Percentiles rank a stretch among this genome's conserved stretches.
Evolutionary conservation across 1,140 invertebrate genomes (phyloP).

Genomic region (Melanaphis sacchari): DNA sequence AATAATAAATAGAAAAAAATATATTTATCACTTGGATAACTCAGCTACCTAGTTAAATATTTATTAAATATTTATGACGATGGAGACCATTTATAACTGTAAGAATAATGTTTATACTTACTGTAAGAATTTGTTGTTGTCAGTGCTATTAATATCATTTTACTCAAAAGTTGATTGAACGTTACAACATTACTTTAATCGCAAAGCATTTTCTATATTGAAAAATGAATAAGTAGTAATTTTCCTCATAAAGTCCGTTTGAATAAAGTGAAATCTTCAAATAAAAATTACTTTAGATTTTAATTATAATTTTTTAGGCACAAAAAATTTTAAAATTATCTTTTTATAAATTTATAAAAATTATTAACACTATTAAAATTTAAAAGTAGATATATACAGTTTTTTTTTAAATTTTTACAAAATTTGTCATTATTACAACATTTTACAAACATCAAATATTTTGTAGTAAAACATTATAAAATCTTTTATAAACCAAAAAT

Average conservation of each 20-base stretch:
- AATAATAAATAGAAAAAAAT: neutral
- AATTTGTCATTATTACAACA: too few species aligned
- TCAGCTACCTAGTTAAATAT: neutral
- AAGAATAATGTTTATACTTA: neutral
- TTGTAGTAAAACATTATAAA: too few species aligned
- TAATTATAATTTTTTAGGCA: neutral
- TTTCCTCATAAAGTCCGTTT: neutral
- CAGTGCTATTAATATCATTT: neutral
- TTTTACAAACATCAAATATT: too few species aligned
- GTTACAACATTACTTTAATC: neutral
- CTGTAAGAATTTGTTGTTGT: neutral
- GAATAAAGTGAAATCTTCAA: neutral
- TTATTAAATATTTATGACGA: neutral
- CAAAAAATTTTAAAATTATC: too few species aligned
- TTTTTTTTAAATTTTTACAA: too few species aligned
- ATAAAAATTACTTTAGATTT: neutral
- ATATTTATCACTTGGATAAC: neutral
- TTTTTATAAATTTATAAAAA: too few species aligned
- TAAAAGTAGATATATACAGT: too few species aligned
- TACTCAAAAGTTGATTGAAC: neutral
- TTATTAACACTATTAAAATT: too few species aligned
- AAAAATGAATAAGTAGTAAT: too few species aligned
- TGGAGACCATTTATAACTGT: neutral
- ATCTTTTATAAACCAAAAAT: too few species aligned
- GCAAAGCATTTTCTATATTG: neutral